Conservation (phyloP, 2,888 invertebrate species). For the Eurytoma adleriae region DNA sequence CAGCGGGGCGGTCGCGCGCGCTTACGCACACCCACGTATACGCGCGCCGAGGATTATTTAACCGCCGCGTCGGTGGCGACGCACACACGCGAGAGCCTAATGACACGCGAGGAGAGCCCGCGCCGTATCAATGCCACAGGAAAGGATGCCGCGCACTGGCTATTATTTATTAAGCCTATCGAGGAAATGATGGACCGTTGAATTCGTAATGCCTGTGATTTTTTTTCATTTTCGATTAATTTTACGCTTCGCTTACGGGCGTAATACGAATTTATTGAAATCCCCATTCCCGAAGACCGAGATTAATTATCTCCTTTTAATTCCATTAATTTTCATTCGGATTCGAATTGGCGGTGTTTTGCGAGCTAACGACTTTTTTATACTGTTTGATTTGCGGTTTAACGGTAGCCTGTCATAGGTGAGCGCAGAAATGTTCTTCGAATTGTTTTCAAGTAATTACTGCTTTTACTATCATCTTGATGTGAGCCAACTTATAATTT, state of each 20-base stretch:
- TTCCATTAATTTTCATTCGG: neutral
- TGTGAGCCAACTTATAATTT: too few species aligned
- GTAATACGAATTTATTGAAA: conserved; percentile 43
- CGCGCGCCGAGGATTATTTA: conserved; percentile 31
- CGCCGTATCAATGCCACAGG: conserved; percentile 45
- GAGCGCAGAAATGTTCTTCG: too few species aligned
- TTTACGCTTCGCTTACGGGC: conserved; percentile 25
- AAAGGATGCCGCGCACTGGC: conserved; percentile 37
- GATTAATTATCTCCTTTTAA: conserved; percentile 24
- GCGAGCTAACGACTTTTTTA: neutral
- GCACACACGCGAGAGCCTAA: conserved; percentile 1
- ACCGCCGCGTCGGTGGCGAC: neutral
- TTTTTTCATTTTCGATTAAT: conserved; percentile 38
- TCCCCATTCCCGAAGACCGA: neutral
- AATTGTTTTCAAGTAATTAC: too few species aligned
- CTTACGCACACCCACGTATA: neutral
- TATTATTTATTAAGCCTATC: conserved; percentile 64
- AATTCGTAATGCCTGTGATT: conserved; percentile 48
- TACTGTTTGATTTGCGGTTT: neutral
- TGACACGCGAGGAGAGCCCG: conserved; percentile 38
- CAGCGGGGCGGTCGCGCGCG: conserved; percentile 8
- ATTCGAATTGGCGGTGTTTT: neutral
- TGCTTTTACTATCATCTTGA: too few species aligned
- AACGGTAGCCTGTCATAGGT: neutral
- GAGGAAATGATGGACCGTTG: conserved; percentile 71